phyloP scores from a whole-genome alignment of 2,797 vertebrate species.

The Sardinella longiceps region DNA sequence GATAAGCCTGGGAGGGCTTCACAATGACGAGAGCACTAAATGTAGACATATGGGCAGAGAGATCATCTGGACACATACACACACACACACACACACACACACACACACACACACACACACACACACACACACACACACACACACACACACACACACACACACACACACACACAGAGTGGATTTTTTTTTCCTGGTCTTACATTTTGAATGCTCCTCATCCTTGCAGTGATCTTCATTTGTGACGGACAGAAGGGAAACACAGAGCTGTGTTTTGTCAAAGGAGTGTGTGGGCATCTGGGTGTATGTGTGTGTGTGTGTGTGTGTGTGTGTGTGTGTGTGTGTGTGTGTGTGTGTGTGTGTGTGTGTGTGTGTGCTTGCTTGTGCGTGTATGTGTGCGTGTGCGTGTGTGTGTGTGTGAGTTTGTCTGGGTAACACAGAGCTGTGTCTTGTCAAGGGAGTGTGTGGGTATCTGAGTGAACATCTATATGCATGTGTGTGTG shows the following conservation, averaged over 20 bases:
- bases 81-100: background rate
- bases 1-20: background rate
- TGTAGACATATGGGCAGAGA: background rate
- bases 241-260: conserved; percentile 43
- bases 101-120: background rate
- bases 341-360: background rate
- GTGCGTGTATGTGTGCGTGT: too few relatives aligned
- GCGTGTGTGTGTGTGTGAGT: background rate
- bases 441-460: conserved; percentile 33
- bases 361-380: too few relatives aligned
- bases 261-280: conserved; percentile 37
- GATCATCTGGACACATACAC: conserved; percentile 1
- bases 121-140: background rate
- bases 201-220: conserved; percentile 9
- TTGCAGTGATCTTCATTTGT: conserved; percentile 13
- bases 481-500: background rate
- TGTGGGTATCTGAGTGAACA: background rate
- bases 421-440: conserved; percentile 45
- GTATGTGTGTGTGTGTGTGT: background rate
- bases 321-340: background rate
- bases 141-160: background rate
- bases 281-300: background rate
- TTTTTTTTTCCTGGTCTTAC: background rate
- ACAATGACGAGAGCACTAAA: background rate
- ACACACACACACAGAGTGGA: background rate